phyloP scores from a whole-genome alignment of 2,888 invertebrate species.

The Euphydryas editha region DNA sequence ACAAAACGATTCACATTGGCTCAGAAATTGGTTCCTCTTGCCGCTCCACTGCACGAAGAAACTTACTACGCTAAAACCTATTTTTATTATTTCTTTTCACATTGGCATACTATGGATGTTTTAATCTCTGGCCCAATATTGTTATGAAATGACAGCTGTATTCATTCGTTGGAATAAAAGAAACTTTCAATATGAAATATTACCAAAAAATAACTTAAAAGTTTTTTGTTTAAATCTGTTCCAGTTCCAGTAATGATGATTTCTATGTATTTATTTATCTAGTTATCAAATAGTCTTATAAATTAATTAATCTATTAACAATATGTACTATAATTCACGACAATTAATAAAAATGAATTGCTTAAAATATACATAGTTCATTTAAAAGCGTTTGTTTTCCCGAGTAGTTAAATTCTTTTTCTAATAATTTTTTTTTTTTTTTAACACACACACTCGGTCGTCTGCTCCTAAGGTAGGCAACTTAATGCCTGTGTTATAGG shows the following conservation, averaged over 20 bases:
- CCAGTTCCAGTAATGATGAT: neutral
- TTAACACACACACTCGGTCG: no score
- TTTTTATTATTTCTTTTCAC: constrained; percentile 77
- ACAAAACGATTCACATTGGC: constrained; percentile 81
- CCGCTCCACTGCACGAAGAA: constrained; percentile 76
- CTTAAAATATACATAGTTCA: no score
- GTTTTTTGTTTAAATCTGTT: no score
- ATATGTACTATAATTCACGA: no score
- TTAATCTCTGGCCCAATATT: constrained; percentile 64
- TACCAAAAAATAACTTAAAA: neutral
- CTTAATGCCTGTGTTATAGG: no score
- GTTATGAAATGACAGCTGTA: constrained; percentile 43
- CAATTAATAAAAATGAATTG: no score
- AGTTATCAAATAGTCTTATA: neutral
- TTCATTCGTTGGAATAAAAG: constrained; percentile 41
- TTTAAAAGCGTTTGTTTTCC: no score
- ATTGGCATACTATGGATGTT: constrained; percentile 67
- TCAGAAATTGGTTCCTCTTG: constrained; percentile 80
- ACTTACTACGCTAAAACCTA: constrained; percentile 76
- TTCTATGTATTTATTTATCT: neutral
- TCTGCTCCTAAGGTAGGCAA: no score
- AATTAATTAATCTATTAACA: neutral
- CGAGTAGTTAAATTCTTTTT: no score
- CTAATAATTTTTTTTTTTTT: no score
- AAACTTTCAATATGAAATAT: constrained; percentile 15